Evolutionary conservation across 2,797 vertebrate genomes (phyloP), one percentile per base, ranked within the genome.

Genomic region (Enteromius mattozi): DNA sequence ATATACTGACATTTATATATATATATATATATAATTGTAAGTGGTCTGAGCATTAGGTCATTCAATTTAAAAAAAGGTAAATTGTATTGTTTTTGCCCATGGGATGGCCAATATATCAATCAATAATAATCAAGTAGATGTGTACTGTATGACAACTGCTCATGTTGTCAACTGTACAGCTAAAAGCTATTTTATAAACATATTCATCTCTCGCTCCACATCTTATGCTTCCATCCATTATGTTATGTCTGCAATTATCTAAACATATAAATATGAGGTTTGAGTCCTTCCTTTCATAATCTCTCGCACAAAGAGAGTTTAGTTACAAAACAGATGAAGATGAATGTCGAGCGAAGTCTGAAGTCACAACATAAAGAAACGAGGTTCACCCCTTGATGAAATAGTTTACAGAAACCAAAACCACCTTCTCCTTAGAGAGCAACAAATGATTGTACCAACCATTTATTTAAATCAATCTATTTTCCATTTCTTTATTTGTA

Each of bases 401-500:
- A 79, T 27, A 68, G 77, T 88, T 88, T 85, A 85, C 74, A 83
- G 54, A 42, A 77, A 81, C 78, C 47, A 85, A 85, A 81, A 47
- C 63, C 19, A 47, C 63, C 80, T 88, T 86, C 87, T 80, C 70
- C 63, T 4, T 16, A 61, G 81, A 68, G 56, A 86, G 86, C 78
- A 75, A 70, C 85, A 74, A 88, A 78, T 80, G 42, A 85, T 79
- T 5, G 49, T 70, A 82, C 74, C 40, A 79, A 76, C 47, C 59
- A 87, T 89, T 87, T 66, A 72, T 87, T 83, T 77, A 83, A 83
- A 89, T 88, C 83, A 85, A 89, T 88, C 77, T 59, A 82, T 87
- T 81, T 83, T 75, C 61, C 47, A 51, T 86, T 86, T 84, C 68
- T 69, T 54, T 86, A 66, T 81, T 87, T 89, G 86, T 87, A 63